Evolutionary conservation across 2,888 invertebrate genomes (phyloP).

Genomic region (Eristalinus aeneus): DNA sequence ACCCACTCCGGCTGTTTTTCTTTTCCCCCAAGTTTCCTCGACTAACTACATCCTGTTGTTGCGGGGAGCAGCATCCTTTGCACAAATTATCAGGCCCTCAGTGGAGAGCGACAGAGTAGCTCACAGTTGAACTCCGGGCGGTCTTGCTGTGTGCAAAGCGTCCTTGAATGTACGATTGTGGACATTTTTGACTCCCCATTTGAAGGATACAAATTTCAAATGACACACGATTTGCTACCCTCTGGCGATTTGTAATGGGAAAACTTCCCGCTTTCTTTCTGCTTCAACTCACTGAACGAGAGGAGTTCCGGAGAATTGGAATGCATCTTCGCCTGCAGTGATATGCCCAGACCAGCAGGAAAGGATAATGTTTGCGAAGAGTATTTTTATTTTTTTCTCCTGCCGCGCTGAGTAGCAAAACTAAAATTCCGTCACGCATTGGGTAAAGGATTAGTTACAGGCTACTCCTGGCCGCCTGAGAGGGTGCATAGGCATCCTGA

Average conservation of each 20-base stretch:
- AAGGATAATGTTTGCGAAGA: neutral
- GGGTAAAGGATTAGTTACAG: neutral
- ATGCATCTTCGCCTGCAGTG: neutral
- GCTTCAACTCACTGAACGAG: neutral
- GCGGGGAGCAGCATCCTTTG: slow-evolving; percentile 3
- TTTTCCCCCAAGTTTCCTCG: slow-evolving; percentile 7
- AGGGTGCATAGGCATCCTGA: neutral
- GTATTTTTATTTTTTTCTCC: neutral
- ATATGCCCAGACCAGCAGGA: neutral
- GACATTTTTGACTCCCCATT: neutral
- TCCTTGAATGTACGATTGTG: neutral
- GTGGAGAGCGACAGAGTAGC: neutral
- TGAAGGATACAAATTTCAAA: neutral
- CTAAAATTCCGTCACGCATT: neutral
- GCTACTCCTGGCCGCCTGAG: neutral
- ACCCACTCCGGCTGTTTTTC: no score
- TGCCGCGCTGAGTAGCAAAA: neutral
- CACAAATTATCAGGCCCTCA: neutral
- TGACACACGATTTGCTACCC: neutral
- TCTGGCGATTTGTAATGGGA: neutral
- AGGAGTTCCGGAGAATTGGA: neutral
- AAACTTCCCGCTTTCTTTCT: neutral
- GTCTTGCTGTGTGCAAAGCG: neutral
- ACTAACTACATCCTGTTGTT: slow-evolving; percentile 27
- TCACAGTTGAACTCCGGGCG: neutral